phyloP scores from a whole-genome alignment of 2,888 invertebrate genomes.

The Eilema griseolum region DNA sequence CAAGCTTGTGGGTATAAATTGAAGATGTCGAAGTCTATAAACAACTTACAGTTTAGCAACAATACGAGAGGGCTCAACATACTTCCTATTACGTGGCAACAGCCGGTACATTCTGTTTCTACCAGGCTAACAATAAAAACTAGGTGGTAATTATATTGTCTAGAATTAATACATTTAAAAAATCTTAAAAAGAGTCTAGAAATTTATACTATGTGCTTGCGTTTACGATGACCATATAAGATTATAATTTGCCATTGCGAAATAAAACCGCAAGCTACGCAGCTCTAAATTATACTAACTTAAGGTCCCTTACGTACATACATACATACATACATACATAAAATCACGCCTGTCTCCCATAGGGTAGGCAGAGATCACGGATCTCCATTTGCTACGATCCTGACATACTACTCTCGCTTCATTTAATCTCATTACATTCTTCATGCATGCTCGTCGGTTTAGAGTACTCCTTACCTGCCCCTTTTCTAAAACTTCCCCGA shows the following conservation, averaged over 20 bases:
- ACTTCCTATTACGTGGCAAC: slow-evolving; percentile 62
- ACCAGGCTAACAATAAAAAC: slow-evolving; percentile 67
- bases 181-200: too few species aligned
- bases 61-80: slow-evolving; percentile 61
- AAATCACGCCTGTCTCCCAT: too few species aligned
- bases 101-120: slow-evolving; percentile 59
- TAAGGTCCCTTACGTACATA: too few species aligned
- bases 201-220: neutral
- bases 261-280: neutral
- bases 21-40: slow-evolving; percentile 44
- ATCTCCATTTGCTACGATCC: too few species aligned
- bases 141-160: slow-evolving; percentile 58
- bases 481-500: too few species aligned
- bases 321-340: too few species aligned
- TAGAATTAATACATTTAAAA: neutral
- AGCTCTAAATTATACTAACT: too few species aligned
- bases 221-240: neutral
- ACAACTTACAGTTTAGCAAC: slow-evolving; percentile 63
- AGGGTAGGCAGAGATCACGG: too few species aligned
- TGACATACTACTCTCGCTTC: too few species aligned
- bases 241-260: neutral
- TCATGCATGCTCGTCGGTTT: too few species aligned
- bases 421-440: too few species aligned
- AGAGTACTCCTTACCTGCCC: too few species aligned
- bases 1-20: slow-evolving; percentile 62